phyloP scores from a whole-genome alignment of 2,113 vertebrate species.

The Sula dactylatra region DNA sequence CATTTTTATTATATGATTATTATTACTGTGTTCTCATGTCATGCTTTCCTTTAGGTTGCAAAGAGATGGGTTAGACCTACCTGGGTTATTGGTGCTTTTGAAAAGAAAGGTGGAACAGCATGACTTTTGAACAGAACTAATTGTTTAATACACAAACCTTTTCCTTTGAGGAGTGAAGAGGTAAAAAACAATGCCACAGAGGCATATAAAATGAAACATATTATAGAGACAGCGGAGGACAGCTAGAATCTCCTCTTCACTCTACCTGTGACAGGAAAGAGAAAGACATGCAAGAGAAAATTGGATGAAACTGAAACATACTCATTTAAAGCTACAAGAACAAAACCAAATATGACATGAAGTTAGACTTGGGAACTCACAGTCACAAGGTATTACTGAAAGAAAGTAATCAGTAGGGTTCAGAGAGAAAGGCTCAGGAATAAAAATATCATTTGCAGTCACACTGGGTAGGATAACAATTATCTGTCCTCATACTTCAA shows the following conservation, averaged over 20 bases:
- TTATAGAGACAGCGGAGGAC: background rate
- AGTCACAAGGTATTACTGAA: background rate
- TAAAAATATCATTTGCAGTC: constrained; percentile 34
- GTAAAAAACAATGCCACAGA: background rate
- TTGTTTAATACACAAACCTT: background rate
- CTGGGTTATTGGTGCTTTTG: background rate
- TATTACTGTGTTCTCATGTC: background rate
- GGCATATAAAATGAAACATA: background rate
- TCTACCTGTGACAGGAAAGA: background rate
- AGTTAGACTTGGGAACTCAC: background rate
- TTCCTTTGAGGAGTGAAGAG: background rate
- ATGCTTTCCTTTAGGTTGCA: background rate
- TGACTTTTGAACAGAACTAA: background rate
- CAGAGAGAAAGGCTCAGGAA: background rate
- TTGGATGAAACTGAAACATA: background rate
- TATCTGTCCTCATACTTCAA: constrained; percentile 29
- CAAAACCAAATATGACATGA: background rate
- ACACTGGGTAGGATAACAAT: background rate
- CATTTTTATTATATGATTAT: no score
- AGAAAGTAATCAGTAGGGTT: background rate
- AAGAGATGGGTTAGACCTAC: background rate
- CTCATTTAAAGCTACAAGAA: background rate
- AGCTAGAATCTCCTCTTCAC: background rate
- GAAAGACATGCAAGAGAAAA: background rate
- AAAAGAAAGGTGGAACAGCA: background rate